Evolutionary conservation across 2,797 vertebrate species (phyloP).

Genomic region (Anguilla pacifica): DNA sequence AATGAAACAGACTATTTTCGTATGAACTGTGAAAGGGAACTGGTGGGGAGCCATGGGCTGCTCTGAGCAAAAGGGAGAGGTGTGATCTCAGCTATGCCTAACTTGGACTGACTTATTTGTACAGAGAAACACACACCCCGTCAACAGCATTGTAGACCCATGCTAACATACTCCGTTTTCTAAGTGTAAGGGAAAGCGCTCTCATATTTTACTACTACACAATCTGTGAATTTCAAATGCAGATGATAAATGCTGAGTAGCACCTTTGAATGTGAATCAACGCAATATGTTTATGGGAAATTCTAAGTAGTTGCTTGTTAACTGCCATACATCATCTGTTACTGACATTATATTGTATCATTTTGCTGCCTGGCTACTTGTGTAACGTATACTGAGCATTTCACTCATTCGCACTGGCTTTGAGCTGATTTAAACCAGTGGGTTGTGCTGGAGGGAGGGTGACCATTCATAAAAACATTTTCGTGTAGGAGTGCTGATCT

Average conservation of each 20-base stretch:
- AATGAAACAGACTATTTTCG: background rate
- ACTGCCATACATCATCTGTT: background rate
- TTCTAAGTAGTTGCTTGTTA: background rate
- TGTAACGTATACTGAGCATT: background rate
- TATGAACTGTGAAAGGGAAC: slow-evolving; percentile 15
- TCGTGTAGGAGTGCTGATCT: background rate
- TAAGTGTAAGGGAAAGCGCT: background rate
- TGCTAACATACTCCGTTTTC: background rate
- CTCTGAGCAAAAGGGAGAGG: background rate
- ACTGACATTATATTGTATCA: background rate
- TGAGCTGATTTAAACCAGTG: background rate
- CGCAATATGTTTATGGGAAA: background rate
- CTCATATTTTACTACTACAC: background rate
- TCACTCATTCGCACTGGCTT: background rate
- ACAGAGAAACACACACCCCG: background rate
- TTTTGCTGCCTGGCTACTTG: background rate
- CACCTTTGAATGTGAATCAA: background rate
- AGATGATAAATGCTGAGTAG: background rate
- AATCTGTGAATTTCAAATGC: slow-evolving; percentile 6
- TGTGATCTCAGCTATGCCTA: background rate
- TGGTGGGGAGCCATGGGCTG: background rate
- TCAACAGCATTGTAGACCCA: background rate
- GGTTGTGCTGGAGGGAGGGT: background rate
- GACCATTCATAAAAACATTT: background rate
- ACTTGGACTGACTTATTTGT: slow-evolving; percentile 9